Conservation (phyloP, 2,888 invertebrate genomes). For the Drosophila infuscata region DNA sequence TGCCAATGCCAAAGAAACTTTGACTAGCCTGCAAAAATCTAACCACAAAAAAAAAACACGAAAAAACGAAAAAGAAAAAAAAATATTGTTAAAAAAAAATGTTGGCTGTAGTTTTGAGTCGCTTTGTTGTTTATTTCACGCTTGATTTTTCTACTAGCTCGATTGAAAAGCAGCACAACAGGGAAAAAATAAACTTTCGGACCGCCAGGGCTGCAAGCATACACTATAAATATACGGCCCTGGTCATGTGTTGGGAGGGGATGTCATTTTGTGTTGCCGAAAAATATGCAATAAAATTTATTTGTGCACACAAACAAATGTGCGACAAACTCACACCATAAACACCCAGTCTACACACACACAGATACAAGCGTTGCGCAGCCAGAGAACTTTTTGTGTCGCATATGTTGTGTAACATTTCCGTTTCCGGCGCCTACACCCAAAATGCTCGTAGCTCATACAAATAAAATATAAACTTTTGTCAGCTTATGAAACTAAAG, state of each 20-base stretch:
- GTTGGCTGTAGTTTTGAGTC: slow-evolving; percentile 59
- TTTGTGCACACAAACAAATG: slow-evolving; percentile 49
- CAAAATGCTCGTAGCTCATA: slow-evolving; percentile 23
- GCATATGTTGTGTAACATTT: slow-evolving; percentile 79
- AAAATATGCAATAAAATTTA: slow-evolving; percentile 81
- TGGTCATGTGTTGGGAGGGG: slow-evolving; percentile 29
- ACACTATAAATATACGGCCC: slow-evolving; percentile 26
- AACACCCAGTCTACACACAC: not conserved
- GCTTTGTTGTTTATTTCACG: slow-evolving; percentile 35
- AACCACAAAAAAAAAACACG: slow-evolving; percentile 20
- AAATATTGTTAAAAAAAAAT: slow-evolving; percentile 24
- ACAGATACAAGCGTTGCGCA: slow-evolving; percentile 15
- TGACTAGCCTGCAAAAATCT: slow-evolving; percentile 54
- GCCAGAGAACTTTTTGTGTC: slow-evolving; percentile 48
- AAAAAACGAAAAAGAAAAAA: slow-evolving; percentile 4
- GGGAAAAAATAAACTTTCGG: slow-evolving; percentile 34
- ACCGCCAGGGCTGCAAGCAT: slow-evolving; percentile 13
- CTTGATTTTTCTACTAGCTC: slow-evolving; percentile 59
- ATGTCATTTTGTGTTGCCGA: slow-evolving; percentile 73
- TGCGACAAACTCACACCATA: slow-evolving; percentile 12
- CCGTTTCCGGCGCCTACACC: slow-evolving; percentile 71
- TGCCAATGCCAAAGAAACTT: slow-evolving; percentile 74
- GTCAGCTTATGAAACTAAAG: slow-evolving; percentile 30
- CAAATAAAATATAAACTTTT: slow-evolving; percentile 42
- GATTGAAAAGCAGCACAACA: slow-evolving; percentile 69